Percentiles rank a stretch among this genome's conserved stretches.
Evolutionary conservation across 2,888 invertebrate species (phyloP).

Genomic region (Metacarcinus magister): DNA sequence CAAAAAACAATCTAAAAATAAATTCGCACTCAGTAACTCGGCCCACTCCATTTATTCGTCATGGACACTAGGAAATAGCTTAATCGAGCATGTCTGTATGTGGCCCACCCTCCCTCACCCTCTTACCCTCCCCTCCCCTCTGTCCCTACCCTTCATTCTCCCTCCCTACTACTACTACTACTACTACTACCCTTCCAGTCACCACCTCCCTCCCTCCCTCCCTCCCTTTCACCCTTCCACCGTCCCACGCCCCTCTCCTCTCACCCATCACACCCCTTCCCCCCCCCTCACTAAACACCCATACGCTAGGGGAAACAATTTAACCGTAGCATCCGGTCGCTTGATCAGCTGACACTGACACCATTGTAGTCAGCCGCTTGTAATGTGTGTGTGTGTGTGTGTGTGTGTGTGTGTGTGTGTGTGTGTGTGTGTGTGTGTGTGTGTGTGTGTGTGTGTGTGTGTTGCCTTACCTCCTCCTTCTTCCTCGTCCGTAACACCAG

Average conservation of each 20-base stretch:
- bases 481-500: neutral
- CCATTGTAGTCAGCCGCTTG: conserved; percentile 15
- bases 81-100: conserved; percentile 70
- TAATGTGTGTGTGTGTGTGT: neutral
- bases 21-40: conserved; percentile 69
- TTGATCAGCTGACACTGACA: conserved; percentile 26
- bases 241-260: neutral
- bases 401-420: conserved; percentile 4
- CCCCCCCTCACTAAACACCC: neutral
- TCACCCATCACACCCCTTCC: neutral
- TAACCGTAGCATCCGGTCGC: conserved; percentile 49
- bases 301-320: conserved; percentile 1
- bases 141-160: neutral
- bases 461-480: neutral
- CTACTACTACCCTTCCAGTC: neutral
- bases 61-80: conserved; percentile 71
- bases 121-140: neutral
- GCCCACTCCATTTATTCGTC: conserved; percentile 65
- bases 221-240: neutral
- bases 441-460: conserved; percentile 30
- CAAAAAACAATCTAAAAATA: conserved; percentile 43
- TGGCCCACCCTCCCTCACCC: conserved; percentile 40
- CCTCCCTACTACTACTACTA: neutral
- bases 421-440: conserved; percentile 16
- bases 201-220: neutral